Base-by-base conservation (phyloP, 2,888 invertebrate genomes). In the Tinea trinotella region DNA sequence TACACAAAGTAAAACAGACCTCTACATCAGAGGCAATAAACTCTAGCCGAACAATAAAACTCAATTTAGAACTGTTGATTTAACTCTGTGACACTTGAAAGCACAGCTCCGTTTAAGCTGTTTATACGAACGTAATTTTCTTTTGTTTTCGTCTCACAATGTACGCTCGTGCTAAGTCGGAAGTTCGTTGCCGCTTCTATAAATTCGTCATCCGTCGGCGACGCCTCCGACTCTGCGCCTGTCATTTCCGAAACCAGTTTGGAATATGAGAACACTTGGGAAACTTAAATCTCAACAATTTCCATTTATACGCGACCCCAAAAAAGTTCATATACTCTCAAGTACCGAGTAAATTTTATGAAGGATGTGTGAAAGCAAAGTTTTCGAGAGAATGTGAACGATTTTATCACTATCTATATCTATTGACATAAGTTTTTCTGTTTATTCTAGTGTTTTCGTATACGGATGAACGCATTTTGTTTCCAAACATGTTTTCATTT, bases 271-370 rank as follows among this genome's bases (percentile, higher is more conserved):
- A 60, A 65, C 52, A 62, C 66, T 62, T 61, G 63, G 62, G 59
- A 65, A 74, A 74, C 71, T 24, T 72, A 71, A 70, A 76, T 76
- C 67, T 73, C 68, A 67, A 76, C 79, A 74, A 79, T 80, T 77
- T 77, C 72, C 77, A 78, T 79, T 77, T 78, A 76, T 74, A 79
- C 71, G 68, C 64, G 36, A 40, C 53, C 36, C 40, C 40, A 48
- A 50, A 46, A 48, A 48, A 50, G 20, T 50, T 50, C 7, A 12
- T 22, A 22, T 12, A 40, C 30, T n/a, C n/a, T 30, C 30, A 7
- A 30, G 30, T 2, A 36, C 36, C 6, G 17, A 17, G 40, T 40
- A n/a, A 17, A 7, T 40, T 40, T 40, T 13, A 12, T 24, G 20
- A 24, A 50, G 50, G 12, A 24, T n/a, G 12, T 24, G 50, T 24